Evolutionary conservation across 2,113 vertebrate species (phyloP), one percentile per base, ranked within the genome.

Genomic region (Callipepla californica): DNA sequence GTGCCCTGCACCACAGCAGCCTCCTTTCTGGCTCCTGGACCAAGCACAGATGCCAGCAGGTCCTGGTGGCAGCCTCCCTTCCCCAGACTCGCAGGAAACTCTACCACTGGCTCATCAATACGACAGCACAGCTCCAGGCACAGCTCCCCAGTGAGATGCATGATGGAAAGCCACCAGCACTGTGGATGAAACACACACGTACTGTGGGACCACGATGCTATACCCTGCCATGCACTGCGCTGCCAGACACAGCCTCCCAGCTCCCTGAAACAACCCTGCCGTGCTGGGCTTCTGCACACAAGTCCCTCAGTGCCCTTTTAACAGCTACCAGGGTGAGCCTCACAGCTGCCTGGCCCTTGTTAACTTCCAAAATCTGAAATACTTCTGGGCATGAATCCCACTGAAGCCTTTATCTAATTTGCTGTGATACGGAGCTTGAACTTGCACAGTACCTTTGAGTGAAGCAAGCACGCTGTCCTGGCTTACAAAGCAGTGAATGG

Each of bases 271-370:
- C 34, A 22, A 30, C 50, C 50, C 50, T 16, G 48, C 48, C 15
- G 28, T 22, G 22, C 13, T 25, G 63, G n/a, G 32, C n/a, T 42
- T 23, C 47, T 47, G 38, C 30, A 32, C 2, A 19, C 5, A 5
- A 7, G 30, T 38, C 7, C 63, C 67, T 17, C 55, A 8, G 13
- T 13, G 32, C 57, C 30, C 21, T 48, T 72, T 38, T 13, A 3
- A 48, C 1, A 9, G 32, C 32, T 34, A 28, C n/a, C 63, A 17
- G 65, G 14, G 11, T 3, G 4, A 2, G 28, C 13, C 62, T 34
- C 76, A 44, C 11, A 8, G 1, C 5, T 10, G 36, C 9, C 47
- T 1, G 30, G 26, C 2, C 32, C 47, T 51, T 44, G 13, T 2
- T 22, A 70, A 59, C 30, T 45, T 53, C 2, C 8, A 38, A 42